Percentiles rank a stretch among this genome's conserved stretches.
These are phyloP conservation scores for Macrophya annulata DNA, from an alignment of 2,888 invertebrate genomes.

Conservation along the genomic window DNA sequence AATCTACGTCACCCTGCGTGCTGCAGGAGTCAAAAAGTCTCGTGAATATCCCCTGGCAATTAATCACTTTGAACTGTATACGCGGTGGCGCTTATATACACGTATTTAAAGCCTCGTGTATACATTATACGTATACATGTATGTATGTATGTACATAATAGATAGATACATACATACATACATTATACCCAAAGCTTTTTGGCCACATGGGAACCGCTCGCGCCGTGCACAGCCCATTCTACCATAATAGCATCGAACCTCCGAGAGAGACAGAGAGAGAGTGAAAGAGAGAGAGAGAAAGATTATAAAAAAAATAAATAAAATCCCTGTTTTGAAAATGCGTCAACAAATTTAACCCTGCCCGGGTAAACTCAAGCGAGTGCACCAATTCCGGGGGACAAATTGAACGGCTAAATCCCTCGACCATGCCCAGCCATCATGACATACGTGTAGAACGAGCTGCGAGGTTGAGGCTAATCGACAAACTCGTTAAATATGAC, in stretches of 20 bases:
- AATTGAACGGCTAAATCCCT: constrained; percentile 29
- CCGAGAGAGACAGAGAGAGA: background rate
- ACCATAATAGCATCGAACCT: background rate
- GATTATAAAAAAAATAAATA: background rate
- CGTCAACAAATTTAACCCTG: constrained; percentile 27
- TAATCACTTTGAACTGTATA: constrained; percentile 29
- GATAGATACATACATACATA: background rate
- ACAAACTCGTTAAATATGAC: constrained; percentile 27
- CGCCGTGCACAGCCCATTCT: background rate
- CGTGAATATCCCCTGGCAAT: constrained; percentile 38
- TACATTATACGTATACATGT: too few species aligned
- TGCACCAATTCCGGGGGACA: background rate
- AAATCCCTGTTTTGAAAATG: constrained; percentile 25
- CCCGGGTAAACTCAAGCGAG: background rate
- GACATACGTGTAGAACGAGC: background rate
- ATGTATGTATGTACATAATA: background rate
- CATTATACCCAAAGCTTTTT: constrained; percentile 18
- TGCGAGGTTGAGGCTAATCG: constrained; percentile 15
- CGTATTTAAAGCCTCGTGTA: background rate
- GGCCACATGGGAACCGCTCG: background rate
- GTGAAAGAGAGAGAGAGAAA: too few species aligned
- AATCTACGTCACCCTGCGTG: constrained; percentile 35
- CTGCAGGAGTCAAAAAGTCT: constrained; percentile 39
- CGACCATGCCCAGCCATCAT: background rate
- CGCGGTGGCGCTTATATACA: background rate